Evolutionary conservation across 2,888 invertebrate species (phyloP).

Genomic region (Platycheirus albimanus): DNA sequence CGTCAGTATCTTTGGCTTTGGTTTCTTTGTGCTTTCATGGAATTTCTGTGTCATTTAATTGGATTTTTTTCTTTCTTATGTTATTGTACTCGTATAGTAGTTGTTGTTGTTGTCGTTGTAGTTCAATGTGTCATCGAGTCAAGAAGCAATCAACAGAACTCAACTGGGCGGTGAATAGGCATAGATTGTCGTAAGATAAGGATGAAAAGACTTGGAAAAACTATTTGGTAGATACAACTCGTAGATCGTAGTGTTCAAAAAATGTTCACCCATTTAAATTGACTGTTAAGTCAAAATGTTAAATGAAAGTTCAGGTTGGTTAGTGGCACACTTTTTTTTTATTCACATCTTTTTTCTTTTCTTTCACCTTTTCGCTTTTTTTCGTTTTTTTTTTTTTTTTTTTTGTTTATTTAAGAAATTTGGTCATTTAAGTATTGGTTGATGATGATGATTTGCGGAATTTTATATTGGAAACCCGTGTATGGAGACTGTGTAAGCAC

Average conservation of each 20-base stretch:
- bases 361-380: background rate
- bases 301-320: background rate
- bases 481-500: background rate
- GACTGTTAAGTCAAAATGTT: background rate
- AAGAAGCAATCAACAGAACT: background rate
- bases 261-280: too few relatives aligned
- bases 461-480: constrained; percentile 42
- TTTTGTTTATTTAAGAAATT: constrained; percentile 25
- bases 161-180: background rate
- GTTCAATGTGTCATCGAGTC: background rate
- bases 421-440: constrained; percentile 38
- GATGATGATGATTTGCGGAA: constrained; percentile 30
- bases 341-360: background rate
- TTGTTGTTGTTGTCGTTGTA: background rate
- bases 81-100: background rate
- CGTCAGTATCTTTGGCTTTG: background rate
- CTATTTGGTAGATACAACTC: too few relatives aligned
- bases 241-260: background rate
- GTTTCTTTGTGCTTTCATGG: background rate
- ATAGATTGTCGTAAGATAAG: background rate
- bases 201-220: too few relatives aligned
- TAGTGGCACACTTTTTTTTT: background rate
- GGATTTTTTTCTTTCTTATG: background rate
- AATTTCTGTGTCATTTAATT: background rate
- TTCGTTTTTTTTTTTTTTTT: background rate